phyloP scores from a whole-genome alignment of 2,797 vertebrate species.

The Pseudotriccus pelzelni region DNA sequence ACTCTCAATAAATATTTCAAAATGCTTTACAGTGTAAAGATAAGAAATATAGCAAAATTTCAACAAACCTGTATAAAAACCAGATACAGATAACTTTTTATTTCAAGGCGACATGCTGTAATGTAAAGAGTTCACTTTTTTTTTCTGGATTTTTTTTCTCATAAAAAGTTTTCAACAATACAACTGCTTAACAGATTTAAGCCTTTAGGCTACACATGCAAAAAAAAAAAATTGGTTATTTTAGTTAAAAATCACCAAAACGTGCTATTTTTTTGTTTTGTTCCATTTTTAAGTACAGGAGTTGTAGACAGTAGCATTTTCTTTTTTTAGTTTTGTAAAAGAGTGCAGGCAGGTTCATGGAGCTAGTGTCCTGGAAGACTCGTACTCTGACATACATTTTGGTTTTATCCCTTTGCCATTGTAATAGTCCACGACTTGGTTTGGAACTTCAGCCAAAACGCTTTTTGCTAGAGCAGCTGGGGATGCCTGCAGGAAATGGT shows the following conservation, averaged over 20 bases:
- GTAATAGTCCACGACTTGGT: constrained; percentile 99
- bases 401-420: constrained; percentile 98
- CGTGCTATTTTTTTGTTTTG: constrained; percentile 75
- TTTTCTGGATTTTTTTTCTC: constrained; percentile 64
- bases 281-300: constrained; percentile 67
- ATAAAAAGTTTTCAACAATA: constrained; percentile 82
- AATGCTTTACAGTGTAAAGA: constrained; percentile 95
- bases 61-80: constrained; percentile 96
- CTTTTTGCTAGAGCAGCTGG: constrained; percentile 97
- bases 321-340: constrained; percentile 69
- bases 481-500: constrained; percentile 85
- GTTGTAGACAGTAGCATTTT: constrained; percentile 64
- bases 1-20: constrained; percentile 83
- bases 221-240: constrained; percentile 65
- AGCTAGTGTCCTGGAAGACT: constrained; percentile 94
- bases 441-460: constrained; percentile 97
- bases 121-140: constrained; percentile 78
- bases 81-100: constrained; percentile 82
- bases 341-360: constrained; percentile 82
- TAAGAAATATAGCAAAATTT: constrained; percentile 98
- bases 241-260: constrained; percentile 81
- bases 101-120: constrained; percentile 87
- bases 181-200: constrained; percentile 78
- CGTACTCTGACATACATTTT: constrained; percentile 94
- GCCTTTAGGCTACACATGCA: constrained; percentile 87